Evolutionary conservation across 2,797 vertebrate species (phyloP).

Genomic region (Onychomys torridus): DNA sequence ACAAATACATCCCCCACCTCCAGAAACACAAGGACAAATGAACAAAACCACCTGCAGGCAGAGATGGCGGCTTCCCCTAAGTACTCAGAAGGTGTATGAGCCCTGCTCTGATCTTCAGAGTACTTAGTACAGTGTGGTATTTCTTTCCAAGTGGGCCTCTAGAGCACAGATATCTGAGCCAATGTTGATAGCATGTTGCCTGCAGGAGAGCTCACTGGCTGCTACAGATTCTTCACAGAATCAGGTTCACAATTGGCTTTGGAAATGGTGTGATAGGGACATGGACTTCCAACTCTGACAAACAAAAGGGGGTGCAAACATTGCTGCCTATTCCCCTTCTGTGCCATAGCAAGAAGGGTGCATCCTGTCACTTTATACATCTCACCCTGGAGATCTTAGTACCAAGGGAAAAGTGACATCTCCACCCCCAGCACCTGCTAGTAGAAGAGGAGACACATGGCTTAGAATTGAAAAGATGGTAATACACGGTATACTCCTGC

Average conservation of each 20-base stretch:
- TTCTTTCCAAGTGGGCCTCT: background rate
- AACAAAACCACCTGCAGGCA: background rate
- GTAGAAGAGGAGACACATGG: background rate
- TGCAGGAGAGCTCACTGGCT: background rate
- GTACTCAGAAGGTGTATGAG: constrained; percentile 53
- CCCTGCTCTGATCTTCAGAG: constrained; percentile 65
- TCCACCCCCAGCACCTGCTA: background rate
- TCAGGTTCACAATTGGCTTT: background rate
- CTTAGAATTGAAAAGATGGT: background rate
- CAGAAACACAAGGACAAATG: no score
- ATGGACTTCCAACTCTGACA: background rate
- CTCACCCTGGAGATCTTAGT: background rate
- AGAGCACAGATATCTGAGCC: background rate
- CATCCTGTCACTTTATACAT: fast-evolving
- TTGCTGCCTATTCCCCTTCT: fast-evolving
- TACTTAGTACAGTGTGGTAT: background rate
- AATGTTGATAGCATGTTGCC: background rate
- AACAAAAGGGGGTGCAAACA: background rate
- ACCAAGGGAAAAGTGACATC: background rate
- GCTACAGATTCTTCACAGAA: background rate
- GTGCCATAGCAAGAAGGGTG: background rate
- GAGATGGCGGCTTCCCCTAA: constrained; percentile 28
- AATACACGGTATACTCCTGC: background rate
- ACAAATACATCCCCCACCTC: no score
- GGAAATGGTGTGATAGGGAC: background rate